These are phyloP conservation scores for Brachionus plicatilis DNA, from an alignment of 1,140 invertebrate species.

Conservation along the genomic window DNA sequence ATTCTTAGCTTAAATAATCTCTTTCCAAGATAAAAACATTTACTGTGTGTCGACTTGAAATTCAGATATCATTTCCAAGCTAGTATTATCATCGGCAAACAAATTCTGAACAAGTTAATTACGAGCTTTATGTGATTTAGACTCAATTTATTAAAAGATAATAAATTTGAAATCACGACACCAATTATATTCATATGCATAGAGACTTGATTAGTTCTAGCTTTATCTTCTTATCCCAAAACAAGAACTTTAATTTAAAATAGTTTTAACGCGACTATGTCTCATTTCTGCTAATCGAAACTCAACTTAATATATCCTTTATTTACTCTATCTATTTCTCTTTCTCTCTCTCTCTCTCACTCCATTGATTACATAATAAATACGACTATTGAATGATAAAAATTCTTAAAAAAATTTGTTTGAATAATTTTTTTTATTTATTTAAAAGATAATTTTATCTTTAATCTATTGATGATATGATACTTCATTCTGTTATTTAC, in stretches of 20 bases:
- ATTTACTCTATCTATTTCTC: neutral
- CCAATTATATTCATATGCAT: constrained; percentile 20
- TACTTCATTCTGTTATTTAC: neutral
- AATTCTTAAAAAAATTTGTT: neutral
- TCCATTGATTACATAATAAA: neutral
- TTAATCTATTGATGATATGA: neutral
- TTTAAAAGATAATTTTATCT: neutral
- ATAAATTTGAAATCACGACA: constrained; percentile 38
- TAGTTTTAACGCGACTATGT: neutral
- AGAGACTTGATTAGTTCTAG: neutral
- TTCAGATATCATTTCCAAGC: neutral
- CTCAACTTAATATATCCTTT: constrained; percentile 1
- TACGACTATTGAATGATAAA: neutral
- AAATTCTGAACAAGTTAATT: constrained; percentile 14
- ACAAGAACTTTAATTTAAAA: neutral
- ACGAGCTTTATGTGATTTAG: neutral
- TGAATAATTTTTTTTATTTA: neutral
- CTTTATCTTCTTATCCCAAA: neutral
- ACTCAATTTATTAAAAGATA: constrained; percentile 15
- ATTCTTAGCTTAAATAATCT: constrained; percentile 13
- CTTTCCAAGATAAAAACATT: constrained; percentile 27
- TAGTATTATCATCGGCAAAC: constrained; percentile 23
- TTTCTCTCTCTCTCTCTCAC: neutral
- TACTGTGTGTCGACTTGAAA: constrained; percentile 1
- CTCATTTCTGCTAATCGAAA: neutral